Percentiles rank a stretch among this genome's conserved stretches.
phyloP scores from a whole-genome alignment of 1,140 invertebrate species.

The Drosophila eugracilis region DNA sequence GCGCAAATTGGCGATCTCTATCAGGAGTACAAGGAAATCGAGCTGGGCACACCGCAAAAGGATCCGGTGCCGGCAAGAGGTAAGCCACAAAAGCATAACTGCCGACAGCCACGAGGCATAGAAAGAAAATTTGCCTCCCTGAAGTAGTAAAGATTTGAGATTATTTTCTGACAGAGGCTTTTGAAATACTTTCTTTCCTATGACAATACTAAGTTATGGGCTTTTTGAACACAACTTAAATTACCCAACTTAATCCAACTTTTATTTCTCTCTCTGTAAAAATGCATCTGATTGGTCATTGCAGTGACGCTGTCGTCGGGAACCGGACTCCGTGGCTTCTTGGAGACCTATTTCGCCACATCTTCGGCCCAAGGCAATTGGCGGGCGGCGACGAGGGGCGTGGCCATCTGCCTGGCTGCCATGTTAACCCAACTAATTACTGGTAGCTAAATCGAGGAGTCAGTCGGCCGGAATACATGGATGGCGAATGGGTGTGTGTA shows the following conservation, averaged over 20 bases:
- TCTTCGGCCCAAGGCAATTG: slow-evolving; percentile 40
- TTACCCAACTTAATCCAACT: not conserved
- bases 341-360: slow-evolving; percentile 68
- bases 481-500: slow-evolving; percentile 46
- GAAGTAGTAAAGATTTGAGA: not conserved
- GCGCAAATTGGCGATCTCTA: slow-evolving; percentile 86
- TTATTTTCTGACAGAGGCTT: too few species aligned
- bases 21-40: slow-evolving; percentile 86
- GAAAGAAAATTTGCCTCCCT: not conserved
- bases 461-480: slow-evolving; percentile 1
- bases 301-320: slow-evolving; percentile 73
- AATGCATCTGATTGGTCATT: slow-evolving; percentile 42
- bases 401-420: slow-evolving; percentile 28
- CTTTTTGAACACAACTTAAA: too few species aligned
- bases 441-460: slow-evolving; percentile 49
- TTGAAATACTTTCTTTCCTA: too few species aligned
- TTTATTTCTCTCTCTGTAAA: slow-evolving; percentile 8
- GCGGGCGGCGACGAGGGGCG: slow-evolving; percentile 6
- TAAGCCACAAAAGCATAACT: slow-evolving; percentile 75
- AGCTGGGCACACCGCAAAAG: slow-evolving; percentile 85
- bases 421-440: slow-evolving; percentile 35
- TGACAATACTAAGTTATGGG: too few species aligned
- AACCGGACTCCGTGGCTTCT: slow-evolving; percentile 60
- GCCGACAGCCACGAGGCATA: slow-evolving; percentile 13
- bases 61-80: slow-evolving; percentile 87